phyloP scores from a whole-genome alignment of 2,797 vertebrate genomes.

The Falco concolor region DNA sequence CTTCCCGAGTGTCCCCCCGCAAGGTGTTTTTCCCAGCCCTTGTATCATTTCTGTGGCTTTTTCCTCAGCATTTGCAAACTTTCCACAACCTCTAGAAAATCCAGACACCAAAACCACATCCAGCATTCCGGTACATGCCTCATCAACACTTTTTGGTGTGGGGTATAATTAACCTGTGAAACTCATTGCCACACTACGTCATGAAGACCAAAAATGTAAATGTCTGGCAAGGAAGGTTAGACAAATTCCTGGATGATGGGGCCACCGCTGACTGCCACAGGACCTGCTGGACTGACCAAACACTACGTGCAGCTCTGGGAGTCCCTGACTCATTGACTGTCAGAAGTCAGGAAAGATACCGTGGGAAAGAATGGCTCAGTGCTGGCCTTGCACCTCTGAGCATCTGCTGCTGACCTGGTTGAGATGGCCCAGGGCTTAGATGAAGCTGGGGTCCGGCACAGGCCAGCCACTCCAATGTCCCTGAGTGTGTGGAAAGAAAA shows the following conservation, averaged over 20 bases:
- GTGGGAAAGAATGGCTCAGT: not conserved
- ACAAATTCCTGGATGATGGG: not conserved
- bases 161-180: not conserved
- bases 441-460: not conserved
- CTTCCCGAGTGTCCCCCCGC: rapidly evolving
- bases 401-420: not conserved
- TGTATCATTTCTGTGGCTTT: not conserved
- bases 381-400: not conserved
- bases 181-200: not conserved
- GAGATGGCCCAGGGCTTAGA: not conserved
- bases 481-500: not conserved
- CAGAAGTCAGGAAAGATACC: not conserved
- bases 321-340: not conserved
- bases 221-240: not conserved
- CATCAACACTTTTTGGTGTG: rapidly evolving
- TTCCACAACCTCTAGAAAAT: not conserved
- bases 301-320: not conserved
- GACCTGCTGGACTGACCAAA: not conserved
- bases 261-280: not conserved
- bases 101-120: not conserved
- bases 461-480: not conserved
- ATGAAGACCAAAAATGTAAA: not conserved
- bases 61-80: not conserved
- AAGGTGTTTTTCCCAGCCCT: not conserved
- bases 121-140: not conserved